Conservation (phyloP, 2,888 invertebrate genomes). For the Tuberolachnus salignus region DNA sequence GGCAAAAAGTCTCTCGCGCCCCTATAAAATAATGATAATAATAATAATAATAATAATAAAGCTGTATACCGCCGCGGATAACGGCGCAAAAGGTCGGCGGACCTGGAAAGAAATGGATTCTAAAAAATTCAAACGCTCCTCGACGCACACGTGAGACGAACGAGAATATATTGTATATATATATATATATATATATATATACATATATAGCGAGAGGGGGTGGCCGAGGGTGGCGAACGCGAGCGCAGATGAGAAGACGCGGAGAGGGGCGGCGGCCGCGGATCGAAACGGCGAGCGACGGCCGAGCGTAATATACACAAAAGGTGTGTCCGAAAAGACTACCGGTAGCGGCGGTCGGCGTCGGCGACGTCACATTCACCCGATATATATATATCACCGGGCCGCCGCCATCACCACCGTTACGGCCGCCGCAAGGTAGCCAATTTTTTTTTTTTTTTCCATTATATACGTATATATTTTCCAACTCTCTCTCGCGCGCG, state of each 20-base stretch:
- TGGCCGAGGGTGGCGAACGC: too few species aligned
- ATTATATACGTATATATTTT: not conserved
- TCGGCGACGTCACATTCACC: conserved; percentile 18
- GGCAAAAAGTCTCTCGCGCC: too few species aligned
- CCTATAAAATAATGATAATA: too few species aligned
- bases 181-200: not conserved
- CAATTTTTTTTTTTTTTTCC: not conserved
- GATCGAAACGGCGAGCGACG: too few species aligned
- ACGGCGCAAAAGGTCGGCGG: not conserved
- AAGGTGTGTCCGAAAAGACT: conserved; percentile 51
- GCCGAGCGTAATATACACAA: not conserved
- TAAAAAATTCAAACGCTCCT: conserved; percentile 46
- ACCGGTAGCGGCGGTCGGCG: conserved; percentile 13
- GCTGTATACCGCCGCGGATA: not conserved
- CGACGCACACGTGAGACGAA: not conserved
- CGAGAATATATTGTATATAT: not conserved
- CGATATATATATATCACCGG: not conserved
- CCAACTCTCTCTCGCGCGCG: not conserved
- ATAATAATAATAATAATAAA: too few species aligned
- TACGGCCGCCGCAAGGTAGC: conserved; percentile 10
- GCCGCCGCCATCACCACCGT: not conserved
- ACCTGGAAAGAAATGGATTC: conserved; percentile 3
- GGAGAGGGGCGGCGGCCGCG: too few species aligned
- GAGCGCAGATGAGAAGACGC: too few species aligned
- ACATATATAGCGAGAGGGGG: not conserved